phyloP scores from a whole-genome alignment of 2,888 invertebrate genomes.

The Strigamia crassipes region DNA sequence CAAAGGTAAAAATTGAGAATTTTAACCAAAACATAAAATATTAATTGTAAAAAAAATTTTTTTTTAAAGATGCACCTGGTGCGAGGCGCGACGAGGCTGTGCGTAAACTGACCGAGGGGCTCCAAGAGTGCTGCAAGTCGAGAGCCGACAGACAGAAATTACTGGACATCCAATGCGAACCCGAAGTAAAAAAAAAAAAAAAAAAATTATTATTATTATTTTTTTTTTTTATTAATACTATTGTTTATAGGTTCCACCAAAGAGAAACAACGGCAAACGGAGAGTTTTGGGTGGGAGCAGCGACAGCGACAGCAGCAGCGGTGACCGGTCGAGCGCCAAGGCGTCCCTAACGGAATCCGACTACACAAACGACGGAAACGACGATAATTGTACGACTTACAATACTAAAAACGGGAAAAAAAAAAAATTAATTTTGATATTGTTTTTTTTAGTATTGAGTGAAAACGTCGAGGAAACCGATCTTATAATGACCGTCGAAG shows the following conservation, averaged over 20 bases:
- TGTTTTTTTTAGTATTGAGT: no score
- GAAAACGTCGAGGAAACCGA: neutral
- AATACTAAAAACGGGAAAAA: neutral
- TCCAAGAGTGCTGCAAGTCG: neutral
- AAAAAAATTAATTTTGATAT: no score
- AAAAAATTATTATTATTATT: neutral
- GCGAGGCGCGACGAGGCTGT: neutral
- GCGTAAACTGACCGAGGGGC: neutral
- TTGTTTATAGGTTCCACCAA: neutral
- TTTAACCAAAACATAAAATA: no score
- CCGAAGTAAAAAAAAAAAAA: neutral
- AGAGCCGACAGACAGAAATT: neutral
- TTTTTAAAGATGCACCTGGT: neutral
- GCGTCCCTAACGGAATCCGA: neutral
- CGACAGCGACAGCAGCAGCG: neutral
- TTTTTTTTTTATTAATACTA: neutral
- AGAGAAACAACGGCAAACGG: neutral
- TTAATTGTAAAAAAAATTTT: no score
- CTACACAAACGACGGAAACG: neutral
- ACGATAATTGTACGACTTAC: neutral
- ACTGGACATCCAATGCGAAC: neutral
- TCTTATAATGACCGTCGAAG: conserved; percentile 1
- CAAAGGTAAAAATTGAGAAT: no score
- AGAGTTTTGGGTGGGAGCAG: neutral
- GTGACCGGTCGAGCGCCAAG: neutral